phyloP scores from a whole-genome alignment of 2,113 vertebrate genomes.

The Zingel zingel region DNA sequence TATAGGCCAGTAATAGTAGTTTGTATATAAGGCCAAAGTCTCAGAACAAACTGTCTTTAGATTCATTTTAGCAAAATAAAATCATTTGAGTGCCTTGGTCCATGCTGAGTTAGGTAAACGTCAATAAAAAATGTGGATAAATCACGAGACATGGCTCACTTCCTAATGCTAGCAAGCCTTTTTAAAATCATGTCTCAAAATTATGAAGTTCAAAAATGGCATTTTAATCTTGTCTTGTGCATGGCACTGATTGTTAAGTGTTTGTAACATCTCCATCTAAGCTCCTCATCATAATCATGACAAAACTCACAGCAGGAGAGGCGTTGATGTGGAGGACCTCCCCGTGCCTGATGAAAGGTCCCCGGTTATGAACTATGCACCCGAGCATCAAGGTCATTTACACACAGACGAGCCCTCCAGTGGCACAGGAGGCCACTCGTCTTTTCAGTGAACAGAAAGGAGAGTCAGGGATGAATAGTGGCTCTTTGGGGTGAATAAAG shows the following conservation, averaged over 20 bases:
- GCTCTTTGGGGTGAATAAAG: constrained; percentile 73
- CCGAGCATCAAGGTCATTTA: constrained; percentile 68
- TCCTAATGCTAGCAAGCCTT: not conserved
- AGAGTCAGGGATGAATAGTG: constrained; percentile 68
- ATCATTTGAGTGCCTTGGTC: constrained; percentile 74
- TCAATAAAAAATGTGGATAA: constrained; percentile 73
- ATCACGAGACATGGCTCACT: constrained; percentile 36
- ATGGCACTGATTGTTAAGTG: constrained; percentile 52
- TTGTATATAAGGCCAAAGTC: constrained; percentile 45
- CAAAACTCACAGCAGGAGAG: constrained; percentile 71
- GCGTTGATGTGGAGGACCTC: constrained; percentile 73
- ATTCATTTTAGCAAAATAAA: constrained; percentile 51
- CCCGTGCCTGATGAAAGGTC: constrained; percentile 63
- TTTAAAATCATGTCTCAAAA: not conserved
- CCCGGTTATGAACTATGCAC: constrained; percentile 66
- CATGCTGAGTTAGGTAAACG: constrained; percentile 71
- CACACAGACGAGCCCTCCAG: constrained; percentile 69
- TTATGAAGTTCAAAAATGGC: constrained; percentile 9
- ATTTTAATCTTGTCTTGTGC: constrained; percentile 16
- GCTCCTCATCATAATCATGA: constrained; percentile 66
- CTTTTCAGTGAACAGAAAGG: constrained; percentile 70
- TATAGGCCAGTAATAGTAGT: constrained; percentile 42
- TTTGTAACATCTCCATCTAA: constrained; percentile 69
- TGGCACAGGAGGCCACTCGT: constrained; percentile 67
- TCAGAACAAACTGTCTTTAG: constrained; percentile 50